phyloP scores from a whole-genome alignment of 2,888 invertebrate genomes.

The Theretra japonica region DNA sequence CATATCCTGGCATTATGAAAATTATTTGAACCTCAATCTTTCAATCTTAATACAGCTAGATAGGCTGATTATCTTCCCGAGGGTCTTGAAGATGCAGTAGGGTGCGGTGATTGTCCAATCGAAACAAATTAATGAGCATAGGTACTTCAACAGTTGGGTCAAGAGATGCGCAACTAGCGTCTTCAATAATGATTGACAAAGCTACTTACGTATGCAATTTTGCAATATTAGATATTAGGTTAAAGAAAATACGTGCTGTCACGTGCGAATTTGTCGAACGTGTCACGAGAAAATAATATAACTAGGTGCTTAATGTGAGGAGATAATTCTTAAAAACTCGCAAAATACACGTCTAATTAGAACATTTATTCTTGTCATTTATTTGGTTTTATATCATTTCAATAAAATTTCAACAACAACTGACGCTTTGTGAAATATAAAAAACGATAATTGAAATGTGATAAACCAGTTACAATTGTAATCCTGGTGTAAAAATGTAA shows the following conservation, averaged over 20 bases:
- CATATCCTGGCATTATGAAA: no score
- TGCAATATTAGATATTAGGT: neutral
- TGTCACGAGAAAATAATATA: neutral
- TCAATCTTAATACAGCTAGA: no score
- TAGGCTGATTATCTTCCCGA: no score
- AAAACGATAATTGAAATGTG: no score
- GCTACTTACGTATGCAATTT: neutral
- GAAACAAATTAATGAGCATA: conserved; percentile 36
- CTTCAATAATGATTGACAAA: conserved; percentile 15
- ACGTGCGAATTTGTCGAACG: neutral
- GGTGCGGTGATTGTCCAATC: neutral
- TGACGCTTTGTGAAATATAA: no score
- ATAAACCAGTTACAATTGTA: no score
- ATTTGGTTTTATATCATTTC: no score
- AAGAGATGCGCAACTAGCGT: neutral
- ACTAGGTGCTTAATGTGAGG: neutral
- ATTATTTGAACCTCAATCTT: no score
- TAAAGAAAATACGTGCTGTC: neutral
- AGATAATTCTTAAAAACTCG: neutral
- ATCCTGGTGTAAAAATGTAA: no score
- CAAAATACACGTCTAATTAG: conserved; percentile 1
- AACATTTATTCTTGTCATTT: neutral
- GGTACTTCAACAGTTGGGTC: conserved; percentile 31
- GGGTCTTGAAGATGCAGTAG: neutral
- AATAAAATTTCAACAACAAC: no score